Base-by-base conservation (phyloP, 2,797 vertebrate species). In the Pristis pectinata region DNA sequence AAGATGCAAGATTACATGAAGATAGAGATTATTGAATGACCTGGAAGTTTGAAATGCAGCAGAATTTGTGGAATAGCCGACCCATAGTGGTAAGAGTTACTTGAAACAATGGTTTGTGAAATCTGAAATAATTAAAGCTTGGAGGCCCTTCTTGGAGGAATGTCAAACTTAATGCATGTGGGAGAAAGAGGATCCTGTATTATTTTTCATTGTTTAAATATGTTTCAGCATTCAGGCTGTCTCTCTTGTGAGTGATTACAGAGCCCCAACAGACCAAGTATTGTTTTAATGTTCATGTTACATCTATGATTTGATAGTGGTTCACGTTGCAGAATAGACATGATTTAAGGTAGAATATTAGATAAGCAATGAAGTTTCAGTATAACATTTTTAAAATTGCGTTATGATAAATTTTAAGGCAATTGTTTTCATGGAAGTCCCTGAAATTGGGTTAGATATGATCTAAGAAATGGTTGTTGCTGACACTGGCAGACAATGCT, bases 401-500 rank as follows among this genome's bases (percentile, higher is more conserved):
- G 67, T 41, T n/a, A 11, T 37, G 24, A 19, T 41, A 91, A 91
- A 67, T 64, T 13, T 91, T 67, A 11, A 91, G 87, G 41, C n/a
- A 64, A 91, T 67, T 67, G 61, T 61, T 64, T 91, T 91, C 24
- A 27, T 64, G 56, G 19, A 89, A 64, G 61, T 22, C 19, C 9
- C n/a, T 37, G n/a, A 67, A 41, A 67, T 67, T 67, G 15, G 87
- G 10, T 91, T 64, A 67, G 87, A 91, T 17, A 17, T 67, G 24
- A 91, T 64, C 59, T 64, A n/a, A n/a, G 56, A 91, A 64, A 91
- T 67, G 59, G n/a, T 19, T 91, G 87, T 9, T 91, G n/a, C 87
- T 91, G 87, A 91, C 87, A 41, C 64, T 91, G n/a, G 17, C 22
- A 41, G 87, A 24, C 19, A 91, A 91, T 64, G 87, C 59, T 67